Conservation (phyloP, 2,113 vertebrate genomes). For the Pachycephala philippinensis region DNA sequence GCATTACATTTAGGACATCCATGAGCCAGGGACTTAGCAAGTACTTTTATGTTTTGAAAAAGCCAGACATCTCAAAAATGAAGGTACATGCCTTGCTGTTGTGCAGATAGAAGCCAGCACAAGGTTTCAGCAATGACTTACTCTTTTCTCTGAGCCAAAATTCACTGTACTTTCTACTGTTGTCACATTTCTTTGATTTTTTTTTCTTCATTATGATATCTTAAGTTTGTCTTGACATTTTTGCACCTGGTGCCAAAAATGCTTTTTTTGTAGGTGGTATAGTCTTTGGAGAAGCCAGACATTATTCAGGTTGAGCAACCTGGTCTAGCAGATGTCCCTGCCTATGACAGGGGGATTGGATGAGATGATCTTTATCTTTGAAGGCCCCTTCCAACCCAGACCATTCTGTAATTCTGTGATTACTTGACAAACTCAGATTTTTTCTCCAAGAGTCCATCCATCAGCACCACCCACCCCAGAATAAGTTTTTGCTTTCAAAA, state of each 20-base stretch:
- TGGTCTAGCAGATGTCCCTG: not conserved
- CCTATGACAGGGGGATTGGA: not conserved
- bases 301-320: not conserved
- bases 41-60: not conserved
- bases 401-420: not conserved
- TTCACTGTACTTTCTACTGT: not conserved
- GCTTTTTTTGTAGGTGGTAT: not conserved
- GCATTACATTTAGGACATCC: not conserved
- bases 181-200: not conserved
- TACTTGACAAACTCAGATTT: not conserved
- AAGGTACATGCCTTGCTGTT: not conserved
- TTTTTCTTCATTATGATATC: not conserved
- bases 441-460: not conserved
- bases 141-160: not conserved
- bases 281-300: not conserved
- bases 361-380: not conserved
- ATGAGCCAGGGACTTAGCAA: not conserved
- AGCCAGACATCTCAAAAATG: not conserved
- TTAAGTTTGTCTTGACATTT: not conserved
- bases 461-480: accelerated
- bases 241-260: not conserved
- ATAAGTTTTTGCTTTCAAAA: not conserved
- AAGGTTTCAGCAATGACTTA: not conserved
- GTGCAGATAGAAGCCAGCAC: not conserved
- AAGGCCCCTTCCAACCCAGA: not conserved